Conservation (phyloP, 2,888 invertebrate species). For the Rutpela maculata region DNA sequence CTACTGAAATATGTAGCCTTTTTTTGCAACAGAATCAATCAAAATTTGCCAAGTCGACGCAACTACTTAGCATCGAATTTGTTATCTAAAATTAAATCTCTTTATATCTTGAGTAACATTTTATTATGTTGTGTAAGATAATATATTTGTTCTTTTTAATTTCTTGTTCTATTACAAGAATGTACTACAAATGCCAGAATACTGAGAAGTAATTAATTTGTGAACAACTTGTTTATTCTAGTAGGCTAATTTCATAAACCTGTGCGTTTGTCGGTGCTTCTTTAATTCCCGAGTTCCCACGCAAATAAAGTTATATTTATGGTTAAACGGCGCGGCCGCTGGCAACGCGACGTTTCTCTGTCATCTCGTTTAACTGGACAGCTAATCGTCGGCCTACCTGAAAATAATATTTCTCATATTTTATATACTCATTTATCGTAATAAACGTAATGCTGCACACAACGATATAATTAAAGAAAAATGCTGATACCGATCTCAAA, state of each 20-base stretch:
- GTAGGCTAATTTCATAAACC: conserved; percentile 53
- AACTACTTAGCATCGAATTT: not conserved
- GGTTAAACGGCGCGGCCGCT: conserved; percentile 42
- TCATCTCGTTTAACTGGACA: conserved; percentile 36
- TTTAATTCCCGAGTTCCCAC: conserved; percentile 63
- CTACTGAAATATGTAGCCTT: no score
- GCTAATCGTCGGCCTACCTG: conserved; percentile 20
- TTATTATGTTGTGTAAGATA: conserved; percentile 21
- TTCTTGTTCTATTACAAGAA: conserved; percentile 38
- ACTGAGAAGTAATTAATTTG: conserved; percentile 54
- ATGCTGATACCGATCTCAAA: conserved; percentile 19
- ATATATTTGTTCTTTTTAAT: conserved; percentile 29
- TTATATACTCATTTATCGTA: conserved; percentile 29
- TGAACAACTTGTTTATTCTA: conserved; percentile 56
- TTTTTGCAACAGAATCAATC: no score
- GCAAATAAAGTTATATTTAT: conserved; percentile 65
- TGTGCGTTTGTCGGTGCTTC: conserved; percentile 52
- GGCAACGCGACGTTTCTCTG: conserved; percentile 39
- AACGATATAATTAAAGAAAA: conserved; percentile 36
- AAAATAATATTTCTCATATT: conserved; percentile 29
- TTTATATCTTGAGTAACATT: conserved; percentile 9
- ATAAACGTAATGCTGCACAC: conserved; percentile 23
- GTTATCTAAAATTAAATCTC: conserved; percentile 27
- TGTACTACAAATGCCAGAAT: conserved; percentile 45
- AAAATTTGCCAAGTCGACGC: no score